Evolutionary conservation across 2,797 vertebrate species (phyloP).

Genomic region (Euthynnus affinis): DNA sequence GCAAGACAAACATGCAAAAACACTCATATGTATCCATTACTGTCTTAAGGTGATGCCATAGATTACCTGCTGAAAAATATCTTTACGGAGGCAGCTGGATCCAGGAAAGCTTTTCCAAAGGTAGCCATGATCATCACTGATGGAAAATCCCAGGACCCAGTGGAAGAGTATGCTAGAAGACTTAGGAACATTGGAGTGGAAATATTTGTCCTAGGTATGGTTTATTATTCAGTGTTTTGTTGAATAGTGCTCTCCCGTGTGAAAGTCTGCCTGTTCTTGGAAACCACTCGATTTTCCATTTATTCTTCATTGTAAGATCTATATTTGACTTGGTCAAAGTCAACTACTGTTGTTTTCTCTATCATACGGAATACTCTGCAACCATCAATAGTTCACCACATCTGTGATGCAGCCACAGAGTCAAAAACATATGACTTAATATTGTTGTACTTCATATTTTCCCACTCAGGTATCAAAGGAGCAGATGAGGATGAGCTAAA

Average conservation of each 20-base stretch:
- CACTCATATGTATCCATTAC: conserved; percentile 14
- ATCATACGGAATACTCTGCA: conserved; percentile 36
- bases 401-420: conserved; percentile 59
- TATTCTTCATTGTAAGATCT: conserved; percentile 53
- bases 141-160: conserved; percentile 98
- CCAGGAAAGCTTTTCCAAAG: conserved; percentile 95
- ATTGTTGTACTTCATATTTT: conserved; percentile 47
- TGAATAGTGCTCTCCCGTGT: conserved; percentile 64
- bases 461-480: conserved; percentile 95
- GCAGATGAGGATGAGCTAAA: conserved; percentile 97
- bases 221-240: conserved; percentile 75
- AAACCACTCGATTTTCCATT: conserved; percentile 71
- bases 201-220: conserved; percentile 96
- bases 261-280: conserved; percentile 70
- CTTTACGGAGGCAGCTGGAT: conserved; percentile 92
- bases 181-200: conserved; percentile 96
- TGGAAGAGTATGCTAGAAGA: conserved; percentile 93
- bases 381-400: conserved; percentile 45
- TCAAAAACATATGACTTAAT: conserved; percentile 40
- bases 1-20: neutral
- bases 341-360: conserved; percentile 44
- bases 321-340: conserved; percentile 58
- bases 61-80: conserved; percentile 94
- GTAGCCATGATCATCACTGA: conserved; percentile 98
- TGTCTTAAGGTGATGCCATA: conserved; percentile 93